These are phyloP conservation scores for Melanogrammus aeglefinus DNA, from an alignment of 2,797 vertebrate genomes.

Conservation along the genomic window DNA sequence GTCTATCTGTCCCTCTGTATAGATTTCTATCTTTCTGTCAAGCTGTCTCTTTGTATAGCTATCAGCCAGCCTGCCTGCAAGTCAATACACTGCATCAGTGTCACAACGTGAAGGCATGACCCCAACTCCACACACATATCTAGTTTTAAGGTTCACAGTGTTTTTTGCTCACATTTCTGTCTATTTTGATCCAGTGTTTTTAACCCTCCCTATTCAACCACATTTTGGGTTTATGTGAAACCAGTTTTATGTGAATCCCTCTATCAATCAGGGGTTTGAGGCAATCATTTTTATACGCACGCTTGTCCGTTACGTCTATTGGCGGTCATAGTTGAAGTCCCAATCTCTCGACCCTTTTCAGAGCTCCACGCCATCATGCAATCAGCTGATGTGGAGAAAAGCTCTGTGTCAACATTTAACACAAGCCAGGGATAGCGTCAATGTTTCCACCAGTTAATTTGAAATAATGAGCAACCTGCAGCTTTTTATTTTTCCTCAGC, in stretches of 20 bases:
- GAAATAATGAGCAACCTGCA: too few relatives aligned
- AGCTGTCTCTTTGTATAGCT: background rate
- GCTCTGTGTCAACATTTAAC: too few relatives aligned
- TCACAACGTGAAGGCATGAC: too few relatives aligned
- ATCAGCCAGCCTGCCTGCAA: background rate
- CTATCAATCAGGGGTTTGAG: background rate
- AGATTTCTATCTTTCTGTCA: background rate
- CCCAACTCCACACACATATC: too few relatives aligned
- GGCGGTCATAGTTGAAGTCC: background rate
- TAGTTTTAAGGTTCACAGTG: too few relatives aligned
- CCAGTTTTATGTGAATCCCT: background rate
- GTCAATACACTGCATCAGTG: too few relatives aligned
- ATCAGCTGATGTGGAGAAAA: too few relatives aligned
- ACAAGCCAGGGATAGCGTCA: too few relatives aligned
- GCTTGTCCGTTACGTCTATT: background rate
- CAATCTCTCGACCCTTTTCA: background rate
- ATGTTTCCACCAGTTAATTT: too few relatives aligned
- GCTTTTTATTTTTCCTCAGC: too few relatives aligned
- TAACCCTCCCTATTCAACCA: background rate
- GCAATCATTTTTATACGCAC: background rate
- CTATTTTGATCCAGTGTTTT: too few relatives aligned
- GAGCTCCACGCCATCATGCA: background rate
- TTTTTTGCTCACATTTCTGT: too few relatives aligned
- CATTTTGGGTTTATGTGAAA: background rate
- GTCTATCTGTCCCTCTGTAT: background rate